Percentiles rank a stretch among this genome's conserved stretches.
Conservation (phyloP, 2,888 invertebrate species). For the Bugulina stolonifera region DNA sequence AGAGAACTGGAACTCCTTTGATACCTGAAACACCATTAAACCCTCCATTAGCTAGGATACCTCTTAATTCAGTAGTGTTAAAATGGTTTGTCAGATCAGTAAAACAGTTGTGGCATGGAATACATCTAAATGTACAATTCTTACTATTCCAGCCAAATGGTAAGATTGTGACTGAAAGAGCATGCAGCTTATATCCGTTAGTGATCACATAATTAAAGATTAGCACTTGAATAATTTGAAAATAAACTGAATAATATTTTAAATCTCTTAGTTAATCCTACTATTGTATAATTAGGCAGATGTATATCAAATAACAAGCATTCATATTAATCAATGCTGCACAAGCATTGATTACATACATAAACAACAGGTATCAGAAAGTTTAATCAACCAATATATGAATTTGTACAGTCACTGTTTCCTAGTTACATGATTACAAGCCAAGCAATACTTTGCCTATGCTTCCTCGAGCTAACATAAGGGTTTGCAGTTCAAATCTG, state of each 20-base stretch:
- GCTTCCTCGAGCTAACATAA: constrained; percentile 6
- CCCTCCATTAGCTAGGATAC: too few relatives aligned
- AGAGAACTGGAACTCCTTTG: constrained; percentile 36
- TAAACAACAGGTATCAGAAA: neutral
- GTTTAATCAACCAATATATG: neutral
- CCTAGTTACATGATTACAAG: constrained; percentile 13
- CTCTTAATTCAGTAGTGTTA: too few relatives aligned
- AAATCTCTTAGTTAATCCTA: constrained; percentile 31
- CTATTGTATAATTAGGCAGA: constrained; percentile 28
- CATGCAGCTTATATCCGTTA: too few relatives aligned
- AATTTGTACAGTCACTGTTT: neutral
- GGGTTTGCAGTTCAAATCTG: constrained; percentile 16
- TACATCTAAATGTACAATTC: too few relatives aligned
- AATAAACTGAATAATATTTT: too few relatives aligned
- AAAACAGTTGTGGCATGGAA: too few relatives aligned
- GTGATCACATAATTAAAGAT: too few relatives aligned
- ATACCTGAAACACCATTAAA: too few relatives aligned
- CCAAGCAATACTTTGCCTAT: constrained; percentile 23
- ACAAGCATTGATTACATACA: constrained; percentile 23
- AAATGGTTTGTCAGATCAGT: too few relatives aligned
- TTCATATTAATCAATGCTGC: neutral
- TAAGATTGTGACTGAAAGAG: too few relatives aligned
- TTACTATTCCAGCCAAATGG: too few relatives aligned
- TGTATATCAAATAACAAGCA: constrained; percentile 22
- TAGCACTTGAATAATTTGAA: too few relatives aligned